A percentile compares a stretch with the other conserved stretches of the same genome.
Conservation (phyloP, 1,140 invertebrate species). For the Gonatopus flavifemur region DNA sequence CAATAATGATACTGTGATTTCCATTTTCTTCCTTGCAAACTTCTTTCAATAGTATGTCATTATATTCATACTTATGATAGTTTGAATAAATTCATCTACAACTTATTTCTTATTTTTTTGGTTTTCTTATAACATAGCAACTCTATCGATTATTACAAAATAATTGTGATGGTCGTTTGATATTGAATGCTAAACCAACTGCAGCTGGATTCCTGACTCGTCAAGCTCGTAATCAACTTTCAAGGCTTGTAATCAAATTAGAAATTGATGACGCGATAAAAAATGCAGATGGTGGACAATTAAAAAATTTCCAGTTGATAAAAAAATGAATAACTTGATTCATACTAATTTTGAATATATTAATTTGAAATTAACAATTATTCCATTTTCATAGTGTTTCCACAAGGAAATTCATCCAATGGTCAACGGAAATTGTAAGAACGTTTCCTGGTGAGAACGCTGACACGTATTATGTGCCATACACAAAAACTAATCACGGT, state of each 20-base stretch:
- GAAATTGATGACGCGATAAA: background rate
- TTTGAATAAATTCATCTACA: too few relatives aligned
- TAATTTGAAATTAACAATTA: background rate
- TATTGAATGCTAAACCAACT: background rate
- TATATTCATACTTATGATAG: too few relatives aligned
- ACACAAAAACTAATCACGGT: background rate
- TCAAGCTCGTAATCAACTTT: background rate
- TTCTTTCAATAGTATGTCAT: too few relatives aligned
- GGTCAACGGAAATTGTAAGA: background rate
- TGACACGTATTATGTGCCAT: background rate
- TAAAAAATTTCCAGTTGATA: background rate
- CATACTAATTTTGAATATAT: background rate
- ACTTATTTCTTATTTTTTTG: too few relatives aligned
- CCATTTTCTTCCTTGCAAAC: too few relatives aligned
- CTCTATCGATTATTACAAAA: background rate
- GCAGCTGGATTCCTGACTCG: background rate
- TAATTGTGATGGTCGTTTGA: background rate
- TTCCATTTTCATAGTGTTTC: background rate
- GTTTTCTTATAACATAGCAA: too few relatives aligned
- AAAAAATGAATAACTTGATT: background rate
- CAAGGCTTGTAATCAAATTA: background rate
- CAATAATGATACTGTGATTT: too few relatives aligned
- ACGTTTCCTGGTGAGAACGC: background rate
- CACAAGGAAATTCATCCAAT: background rate
- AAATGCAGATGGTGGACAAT: background rate